Conservation (phyloP, 1,140 invertebrate species). For the Brachionus asplanchnoidis region DNA sequence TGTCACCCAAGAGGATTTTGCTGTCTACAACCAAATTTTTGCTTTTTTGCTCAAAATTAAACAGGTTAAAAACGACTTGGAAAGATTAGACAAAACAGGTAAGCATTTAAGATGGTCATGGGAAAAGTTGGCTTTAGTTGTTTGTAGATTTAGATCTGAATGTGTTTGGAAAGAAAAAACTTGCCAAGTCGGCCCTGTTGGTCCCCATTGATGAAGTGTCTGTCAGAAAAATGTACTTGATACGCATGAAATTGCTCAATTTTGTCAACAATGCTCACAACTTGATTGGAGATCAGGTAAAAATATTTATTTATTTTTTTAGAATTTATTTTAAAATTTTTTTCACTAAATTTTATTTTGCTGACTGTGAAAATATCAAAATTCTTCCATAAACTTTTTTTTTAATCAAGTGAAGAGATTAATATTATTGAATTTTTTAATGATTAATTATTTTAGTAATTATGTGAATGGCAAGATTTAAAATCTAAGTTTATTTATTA, state of each 20-base stretch:
- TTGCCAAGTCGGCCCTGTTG: not conserved
- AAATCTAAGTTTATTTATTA: no score
- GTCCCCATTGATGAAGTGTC: not conserved
- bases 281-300: conserved; percentile 27
- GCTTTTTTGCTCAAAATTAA: not conserved
- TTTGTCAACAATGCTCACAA: conserved; percentile 39
- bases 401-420: no score
- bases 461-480: no score
- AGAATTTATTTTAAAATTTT: not conserved
- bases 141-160: conserved; percentile 14
- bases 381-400: no score
- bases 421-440: no score
- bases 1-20: not conserved
- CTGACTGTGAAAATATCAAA: no score
- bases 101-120: not conserved
- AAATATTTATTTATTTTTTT: not conserved
- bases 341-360: not conserved
- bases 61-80: conserved; percentile 34
- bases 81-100: conserved; percentile 19
- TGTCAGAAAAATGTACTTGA: conserved; percentile 19
- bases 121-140: not conserved
- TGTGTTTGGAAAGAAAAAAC: not conserved
- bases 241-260: not conserved
- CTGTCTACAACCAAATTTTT: not conserved
- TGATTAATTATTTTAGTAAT: no score